Conservation (phyloP, 2,797 vertebrate genomes). For the Labeo calbasu region DNA sequence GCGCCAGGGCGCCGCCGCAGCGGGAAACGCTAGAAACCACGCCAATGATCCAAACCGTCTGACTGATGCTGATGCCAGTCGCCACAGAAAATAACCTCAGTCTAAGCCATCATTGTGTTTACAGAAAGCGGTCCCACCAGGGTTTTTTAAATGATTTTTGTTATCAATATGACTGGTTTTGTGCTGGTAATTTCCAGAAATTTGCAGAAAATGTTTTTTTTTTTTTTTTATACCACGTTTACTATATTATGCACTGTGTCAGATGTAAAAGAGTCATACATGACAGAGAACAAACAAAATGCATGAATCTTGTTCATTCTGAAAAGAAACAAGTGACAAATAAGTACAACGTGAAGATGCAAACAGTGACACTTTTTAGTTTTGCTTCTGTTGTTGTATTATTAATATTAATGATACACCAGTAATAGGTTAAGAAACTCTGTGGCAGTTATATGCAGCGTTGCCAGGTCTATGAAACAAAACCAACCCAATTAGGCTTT, state of each 20-base stretch:
- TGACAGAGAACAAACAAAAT: too few relatives aligned
- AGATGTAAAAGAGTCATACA: background rate
- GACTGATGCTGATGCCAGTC: background rate
- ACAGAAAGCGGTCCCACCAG: background rate
- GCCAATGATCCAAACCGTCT: background rate
- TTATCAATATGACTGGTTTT: background rate
- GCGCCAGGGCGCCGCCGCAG: slow-evolving; percentile 12
- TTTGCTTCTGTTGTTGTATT: background rate
- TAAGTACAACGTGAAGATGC: background rate
- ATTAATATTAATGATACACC: background rate
- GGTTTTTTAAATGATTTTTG: background rate
- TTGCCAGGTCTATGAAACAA: background rate
- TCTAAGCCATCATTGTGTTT: background rate
- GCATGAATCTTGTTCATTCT: background rate
- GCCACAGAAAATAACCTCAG: background rate
- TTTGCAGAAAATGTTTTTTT: background rate
- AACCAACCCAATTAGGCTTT: background rate
- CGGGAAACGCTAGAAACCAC: background rate
- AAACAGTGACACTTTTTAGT: background rate
- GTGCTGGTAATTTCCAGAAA: background rate
- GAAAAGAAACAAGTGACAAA: background rate
- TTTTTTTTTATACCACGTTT: background rate
- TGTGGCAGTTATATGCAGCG: background rate
- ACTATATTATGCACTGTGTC: background rate
- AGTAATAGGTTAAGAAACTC: background rate